A percentile compares a stretch with the other conserved stretches of the same genome.
phyloP scores from a whole-genome alignment of 2,888 invertebrate genomes.

The Peribatodes rhomboidaria region DNA sequence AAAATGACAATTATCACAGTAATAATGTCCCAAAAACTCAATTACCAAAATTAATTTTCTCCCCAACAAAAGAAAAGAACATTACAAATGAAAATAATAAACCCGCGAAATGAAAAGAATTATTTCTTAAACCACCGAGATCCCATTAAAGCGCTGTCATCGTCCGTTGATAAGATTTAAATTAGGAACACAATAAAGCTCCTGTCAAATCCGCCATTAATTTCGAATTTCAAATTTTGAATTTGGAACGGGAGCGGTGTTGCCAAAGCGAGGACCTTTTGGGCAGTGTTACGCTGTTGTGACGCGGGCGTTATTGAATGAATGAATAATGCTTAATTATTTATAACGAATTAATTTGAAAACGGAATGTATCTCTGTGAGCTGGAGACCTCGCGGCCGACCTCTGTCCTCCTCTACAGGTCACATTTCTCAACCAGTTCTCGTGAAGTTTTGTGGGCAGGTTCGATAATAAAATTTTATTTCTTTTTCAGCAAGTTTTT shows the following conservation, averaged over 20 bases:
- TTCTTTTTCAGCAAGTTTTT: no score
- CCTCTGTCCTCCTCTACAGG: no score
- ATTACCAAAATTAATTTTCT: slow-evolving; percentile 57
- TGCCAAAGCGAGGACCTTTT: slow-evolving; percentile 42
- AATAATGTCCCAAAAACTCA: slow-evolving; percentile 37
- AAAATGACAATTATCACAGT: background rate
- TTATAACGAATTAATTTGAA: slow-evolving; percentile 19
- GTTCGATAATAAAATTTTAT: no score
- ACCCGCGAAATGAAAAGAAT: slow-evolving; percentile 64
- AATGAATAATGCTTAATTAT: slow-evolving; percentile 20
- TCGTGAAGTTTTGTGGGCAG: no score
- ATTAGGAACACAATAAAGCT: slow-evolving; percentile 84
- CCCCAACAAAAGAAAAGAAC: slow-evolving; percentile 52
- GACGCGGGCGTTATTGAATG: slow-evolving; percentile 29
- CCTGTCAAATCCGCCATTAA: slow-evolving; percentile 86
- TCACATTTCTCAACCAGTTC: no score
- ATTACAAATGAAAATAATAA: slow-evolving; percentile 58
- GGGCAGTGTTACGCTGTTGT: slow-evolving; percentile 38
- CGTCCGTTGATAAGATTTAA: slow-evolving; percentile 85
- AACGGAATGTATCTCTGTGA: background rate
- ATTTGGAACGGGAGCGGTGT: slow-evolving; percentile 82
- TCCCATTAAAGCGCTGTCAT: slow-evolving; percentile 85
- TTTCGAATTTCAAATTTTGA: slow-evolving; percentile 81
- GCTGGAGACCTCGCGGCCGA: no score
- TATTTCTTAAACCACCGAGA: slow-evolving; percentile 76